Conservation (phyloP, 2,888 invertebrate genomes). For the Cerceris ruficornis region DNA sequence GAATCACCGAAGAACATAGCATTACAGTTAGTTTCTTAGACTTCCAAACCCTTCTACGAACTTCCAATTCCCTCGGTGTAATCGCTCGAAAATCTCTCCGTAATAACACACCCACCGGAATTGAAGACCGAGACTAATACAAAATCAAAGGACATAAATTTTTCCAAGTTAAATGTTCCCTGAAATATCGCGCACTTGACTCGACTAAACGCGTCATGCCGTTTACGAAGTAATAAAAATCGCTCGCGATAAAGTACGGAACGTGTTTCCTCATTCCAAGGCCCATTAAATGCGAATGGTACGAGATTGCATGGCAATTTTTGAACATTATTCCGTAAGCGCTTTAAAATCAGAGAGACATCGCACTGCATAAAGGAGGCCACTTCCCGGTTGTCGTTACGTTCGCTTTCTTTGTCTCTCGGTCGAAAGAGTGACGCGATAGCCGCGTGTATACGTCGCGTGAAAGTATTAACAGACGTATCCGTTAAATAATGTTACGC, state of each 20-base stretch:
- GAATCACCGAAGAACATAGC: too few relatives aligned
- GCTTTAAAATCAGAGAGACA: conserved; percentile 10
- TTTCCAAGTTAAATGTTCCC: too few relatives aligned
- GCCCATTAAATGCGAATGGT: not conserved
- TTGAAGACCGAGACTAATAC: not conserved
- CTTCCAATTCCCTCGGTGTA: too few relatives aligned
- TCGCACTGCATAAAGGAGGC: conserved; percentile 44
- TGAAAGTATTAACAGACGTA: conserved; percentile 51
- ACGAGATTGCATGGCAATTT: not conserved
- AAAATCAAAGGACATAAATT: not conserved
- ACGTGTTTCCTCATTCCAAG: too few relatives aligned
- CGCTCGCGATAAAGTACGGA: too few relatives aligned
- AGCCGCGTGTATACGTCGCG: conserved; percentile 27
- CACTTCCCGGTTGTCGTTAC: conserved; percentile 51
- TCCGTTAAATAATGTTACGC: conserved; percentile 13
- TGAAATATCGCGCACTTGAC: too few relatives aligned
- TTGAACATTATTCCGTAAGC: conserved; percentile 32
- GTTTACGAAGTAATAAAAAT: too few relatives aligned
- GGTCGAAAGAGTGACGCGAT: conserved; percentile 21
- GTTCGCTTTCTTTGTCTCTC: conserved; percentile 59
- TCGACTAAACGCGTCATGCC: too few relatives aligned
- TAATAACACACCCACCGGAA: not conserved
- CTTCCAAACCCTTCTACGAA: too few relatives aligned
- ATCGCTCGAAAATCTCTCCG: not conserved
- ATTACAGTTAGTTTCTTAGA: too few relatives aligned